A percentile compares a stretch with the other conserved stretches of the same genome.
phyloP scores from a whole-genome alignment of 2,797 vertebrate species.

The Danio jaintianensis region DNA sequence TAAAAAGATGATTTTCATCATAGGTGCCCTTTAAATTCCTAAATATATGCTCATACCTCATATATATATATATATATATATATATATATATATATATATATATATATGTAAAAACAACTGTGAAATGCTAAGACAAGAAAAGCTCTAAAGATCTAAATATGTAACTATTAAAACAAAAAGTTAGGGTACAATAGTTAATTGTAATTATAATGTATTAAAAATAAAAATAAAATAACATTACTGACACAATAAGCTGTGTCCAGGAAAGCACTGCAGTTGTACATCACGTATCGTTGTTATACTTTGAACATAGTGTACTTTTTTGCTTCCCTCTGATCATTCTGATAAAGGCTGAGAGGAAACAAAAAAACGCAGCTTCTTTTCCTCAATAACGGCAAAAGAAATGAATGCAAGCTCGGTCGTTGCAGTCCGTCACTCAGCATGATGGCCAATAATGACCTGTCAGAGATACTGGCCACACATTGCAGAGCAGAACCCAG shows the following conservation, averaged over 20 bases:
- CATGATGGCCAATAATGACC: slow-evolving; percentile 78
- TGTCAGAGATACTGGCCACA: slow-evolving; percentile 73
- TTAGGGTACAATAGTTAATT: no score
- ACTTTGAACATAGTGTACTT: neutral
- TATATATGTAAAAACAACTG: no score
- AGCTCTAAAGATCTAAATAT: no score
- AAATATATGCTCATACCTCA: no score
- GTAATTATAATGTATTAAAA: no score
- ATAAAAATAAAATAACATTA: neutral
- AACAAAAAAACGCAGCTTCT: slow-evolving; percentile 8
- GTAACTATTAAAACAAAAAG: no score
- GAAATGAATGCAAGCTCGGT: slow-evolving; percentile 35
- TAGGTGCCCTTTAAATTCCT: no score
- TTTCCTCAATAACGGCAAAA: slow-evolving; percentile 31
- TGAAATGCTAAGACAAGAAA: no score
- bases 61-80: no score
- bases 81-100: no score
- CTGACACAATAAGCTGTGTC: neutral
- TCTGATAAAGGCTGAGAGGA: slow-evolving; percentile 3
- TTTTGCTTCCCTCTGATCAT: slow-evolving; percentile 13
- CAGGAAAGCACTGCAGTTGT: neutral
- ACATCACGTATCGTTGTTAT: slow-evolving; percentile 29
- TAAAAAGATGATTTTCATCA: no score
- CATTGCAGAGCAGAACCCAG: slow-evolving; percentile 65
- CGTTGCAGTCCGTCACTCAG: slow-evolving; percentile 65